These are phyloP conservation scores for Eulemur rufifrons DNA, from an alignment of 2,113 vertebrate genomes.

Conservation along the genomic window DNA sequence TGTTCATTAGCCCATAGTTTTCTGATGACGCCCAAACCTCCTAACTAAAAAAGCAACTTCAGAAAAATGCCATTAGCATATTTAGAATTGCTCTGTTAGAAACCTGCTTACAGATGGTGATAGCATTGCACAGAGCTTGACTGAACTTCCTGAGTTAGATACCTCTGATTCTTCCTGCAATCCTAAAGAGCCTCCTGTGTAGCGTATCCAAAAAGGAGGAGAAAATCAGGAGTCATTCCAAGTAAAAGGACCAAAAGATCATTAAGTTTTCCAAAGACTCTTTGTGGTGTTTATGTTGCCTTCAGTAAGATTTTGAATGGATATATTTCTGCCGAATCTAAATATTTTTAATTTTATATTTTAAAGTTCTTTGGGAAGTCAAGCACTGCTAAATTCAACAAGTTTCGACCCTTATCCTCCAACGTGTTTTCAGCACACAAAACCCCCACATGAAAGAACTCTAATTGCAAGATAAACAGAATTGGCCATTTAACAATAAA, in stretches of 20 bases:
- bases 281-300: neutral
- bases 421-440: neutral
- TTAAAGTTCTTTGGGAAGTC: neutral
- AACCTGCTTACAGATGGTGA: neutral
- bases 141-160: neutral
- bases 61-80: neutral
- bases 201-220: neutral
- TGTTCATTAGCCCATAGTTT: neutral
- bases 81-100: neutral
- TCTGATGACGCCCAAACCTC: conserved; percentile 12
- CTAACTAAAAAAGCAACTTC: neutral
- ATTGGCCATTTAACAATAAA: conserved; percentile 32
- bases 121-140: neutral
- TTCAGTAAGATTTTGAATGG: neutral
- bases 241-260: neutral
- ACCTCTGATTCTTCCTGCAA: neutral
- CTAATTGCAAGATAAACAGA: conserved; percentile 51
- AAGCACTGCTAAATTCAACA: neutral
- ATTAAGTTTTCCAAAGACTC: neutral
- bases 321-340: conserved; percentile 6
- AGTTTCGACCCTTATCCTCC: neutral
- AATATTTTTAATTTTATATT: conserved; percentile 31
- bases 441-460: neutral
- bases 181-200: neutral
- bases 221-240: neutral